Conservation (phyloP, 2,888 invertebrate species). For the Lordiphosa fenestrarum region DNA sequence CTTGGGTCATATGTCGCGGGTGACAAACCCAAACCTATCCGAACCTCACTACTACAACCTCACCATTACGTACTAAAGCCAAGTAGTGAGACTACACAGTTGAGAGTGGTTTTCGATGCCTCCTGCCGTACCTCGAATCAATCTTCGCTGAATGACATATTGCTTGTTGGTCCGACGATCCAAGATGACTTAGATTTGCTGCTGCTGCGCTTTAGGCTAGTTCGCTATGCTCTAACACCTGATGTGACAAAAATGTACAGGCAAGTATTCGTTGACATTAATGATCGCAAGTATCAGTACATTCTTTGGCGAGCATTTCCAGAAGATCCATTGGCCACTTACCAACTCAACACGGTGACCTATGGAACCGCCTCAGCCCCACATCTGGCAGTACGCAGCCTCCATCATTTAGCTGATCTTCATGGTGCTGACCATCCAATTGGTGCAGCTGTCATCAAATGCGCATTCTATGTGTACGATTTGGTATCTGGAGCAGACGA, state of each 20-base stretch:
- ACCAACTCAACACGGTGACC: neutral
- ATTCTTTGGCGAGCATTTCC: too few species aligned
- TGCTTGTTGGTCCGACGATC: too few species aligned
- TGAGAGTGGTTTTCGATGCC: too few species aligned
- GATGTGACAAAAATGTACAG: neutral
- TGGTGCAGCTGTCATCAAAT: too few species aligned
- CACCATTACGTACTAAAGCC: neutral
- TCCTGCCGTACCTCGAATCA: too few species aligned
- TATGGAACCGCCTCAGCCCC: too few species aligned
- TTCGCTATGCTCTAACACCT: neutral
- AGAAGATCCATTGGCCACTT: neutral
- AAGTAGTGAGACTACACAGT: too few species aligned
- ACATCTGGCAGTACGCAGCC: conserved; percentile 1
- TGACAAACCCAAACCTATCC: neutral
- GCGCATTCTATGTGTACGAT: too few species aligned
- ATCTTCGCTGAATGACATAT: too few species aligned
- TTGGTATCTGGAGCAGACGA: too few species aligned
- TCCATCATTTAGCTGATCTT: neutral
- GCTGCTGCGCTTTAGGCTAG: neutral
- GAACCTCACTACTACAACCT: neutral
- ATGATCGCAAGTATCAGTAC: neutral
- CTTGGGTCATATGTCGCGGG: neutral
- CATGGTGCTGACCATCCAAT: too few species aligned
- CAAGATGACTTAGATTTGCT: neutral
- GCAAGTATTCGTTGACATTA: neutral